These are phyloP conservation scores for Drosophila pachea DNA, from an alignment of 1,140 invertebrate genomes.

Conservation along the genomic window DNA sequence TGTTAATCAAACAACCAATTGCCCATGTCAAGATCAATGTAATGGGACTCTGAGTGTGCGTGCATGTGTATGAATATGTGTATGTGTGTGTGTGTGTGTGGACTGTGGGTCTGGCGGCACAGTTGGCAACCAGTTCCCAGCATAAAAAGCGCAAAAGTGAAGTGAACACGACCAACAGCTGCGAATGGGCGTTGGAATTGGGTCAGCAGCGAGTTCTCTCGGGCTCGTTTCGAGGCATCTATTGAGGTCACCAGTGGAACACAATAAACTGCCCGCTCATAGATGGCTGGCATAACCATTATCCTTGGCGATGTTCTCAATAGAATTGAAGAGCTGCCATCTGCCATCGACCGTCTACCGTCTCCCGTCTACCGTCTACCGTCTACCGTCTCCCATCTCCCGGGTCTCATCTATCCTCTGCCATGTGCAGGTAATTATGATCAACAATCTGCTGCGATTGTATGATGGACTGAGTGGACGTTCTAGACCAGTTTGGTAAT, in stretches of 20 bases:
- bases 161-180: conserved; percentile 51
- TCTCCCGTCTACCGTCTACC: neutral
- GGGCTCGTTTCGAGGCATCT: conserved; percentile 19
- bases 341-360: neutral
- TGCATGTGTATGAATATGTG: neutral
- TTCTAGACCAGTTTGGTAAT: conserved; percentile 19
- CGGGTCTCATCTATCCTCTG: neutral
- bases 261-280: conserved; percentile 50
- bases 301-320: conserved; percentile 5
- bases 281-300: conserved; percentile 8
- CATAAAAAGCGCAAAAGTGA: conserved; percentile 56
- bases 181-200: conserved; percentile 56
- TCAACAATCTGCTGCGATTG: conserved; percentile 55
- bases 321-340: conserved; percentile 1
- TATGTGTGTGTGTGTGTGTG: conserved; percentile 20
- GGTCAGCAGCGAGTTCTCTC: conserved; percentile 55
- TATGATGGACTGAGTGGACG: conserved; percentile 52
- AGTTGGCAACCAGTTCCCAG: conserved; percentile 59
- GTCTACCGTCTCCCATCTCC: neutral
- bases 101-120: conserved; percentile 10
- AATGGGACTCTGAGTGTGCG: neutral
- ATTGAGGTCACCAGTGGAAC: conserved; percentile 47
- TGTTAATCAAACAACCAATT: conserved; percentile 37
- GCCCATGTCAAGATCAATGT: neutral
- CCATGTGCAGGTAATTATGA: conserved; percentile 51